These are phyloP conservation scores for Pygmarrhopalites habei DNA, from an alignment of 1,140 invertebrate genomes.

Conservation along the genomic window DNA sequence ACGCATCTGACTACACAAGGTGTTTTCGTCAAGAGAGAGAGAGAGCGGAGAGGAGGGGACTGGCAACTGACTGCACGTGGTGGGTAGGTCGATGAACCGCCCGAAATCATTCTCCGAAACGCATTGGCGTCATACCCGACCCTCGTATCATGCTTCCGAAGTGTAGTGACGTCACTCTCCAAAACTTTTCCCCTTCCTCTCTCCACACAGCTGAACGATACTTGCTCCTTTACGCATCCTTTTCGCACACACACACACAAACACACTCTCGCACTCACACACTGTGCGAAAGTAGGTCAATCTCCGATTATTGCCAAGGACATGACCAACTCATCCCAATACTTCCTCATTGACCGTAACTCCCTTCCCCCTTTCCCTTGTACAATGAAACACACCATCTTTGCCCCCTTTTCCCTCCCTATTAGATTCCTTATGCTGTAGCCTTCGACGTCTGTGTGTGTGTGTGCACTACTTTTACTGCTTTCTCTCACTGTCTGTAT, in stretches of 20 bases:
- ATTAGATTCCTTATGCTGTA: too few relatives aligned
- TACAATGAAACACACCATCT: too few relatives aligned
- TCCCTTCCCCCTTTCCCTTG: too few relatives aligned
- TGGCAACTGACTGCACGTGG: constrained; percentile 20
- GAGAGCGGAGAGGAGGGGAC: not conserved
- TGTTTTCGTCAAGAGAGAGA: not conserved
- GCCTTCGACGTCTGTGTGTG: too few relatives aligned
- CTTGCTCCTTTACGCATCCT: not conserved
- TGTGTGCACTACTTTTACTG: too few relatives aligned
- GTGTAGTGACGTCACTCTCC: constrained; percentile 20
- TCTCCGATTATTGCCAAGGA: constrained; percentile 38
- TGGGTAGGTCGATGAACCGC: constrained; percentile 34
- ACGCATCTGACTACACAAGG: constrained; percentile 3
- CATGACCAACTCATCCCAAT: constrained; percentile 24
- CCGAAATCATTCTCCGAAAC: constrained; percentile 14
- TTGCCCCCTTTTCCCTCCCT: too few relatives aligned
- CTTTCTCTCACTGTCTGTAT: too few relatives aligned
- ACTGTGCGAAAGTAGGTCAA: constrained; percentile 33
- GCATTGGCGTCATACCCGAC: constrained; percentile 33
- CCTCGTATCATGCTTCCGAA: constrained; percentile 31
- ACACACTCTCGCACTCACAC: not conserved
- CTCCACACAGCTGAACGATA: not conserved
- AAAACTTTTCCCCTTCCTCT: not conserved
- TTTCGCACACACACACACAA: not conserved
- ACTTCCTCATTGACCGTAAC: constrained; percentile 16